Conservation (phyloP, 2,888 invertebrate species). For the Latheticus oryzae region DNA sequence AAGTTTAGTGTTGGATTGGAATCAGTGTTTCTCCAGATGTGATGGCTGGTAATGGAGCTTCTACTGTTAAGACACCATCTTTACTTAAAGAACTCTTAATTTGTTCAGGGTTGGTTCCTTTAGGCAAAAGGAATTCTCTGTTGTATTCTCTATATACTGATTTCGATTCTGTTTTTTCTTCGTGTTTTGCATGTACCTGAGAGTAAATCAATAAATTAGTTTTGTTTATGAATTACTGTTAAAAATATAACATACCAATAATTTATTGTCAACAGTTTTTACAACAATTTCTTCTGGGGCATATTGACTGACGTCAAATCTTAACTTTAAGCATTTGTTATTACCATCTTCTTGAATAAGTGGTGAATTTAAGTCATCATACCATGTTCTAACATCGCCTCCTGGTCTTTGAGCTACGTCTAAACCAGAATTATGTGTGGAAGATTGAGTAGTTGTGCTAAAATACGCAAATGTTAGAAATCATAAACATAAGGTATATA, state of each 20-base stretch:
- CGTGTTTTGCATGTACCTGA: constrained; percentile 97
- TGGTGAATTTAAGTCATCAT: constrained; percentile 90
- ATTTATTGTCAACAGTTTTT: constrained; percentile 97
- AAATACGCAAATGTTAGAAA: too few relatives aligned
- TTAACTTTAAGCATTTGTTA: constrained; percentile 91
- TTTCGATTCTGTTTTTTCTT: constrained; percentile 96
- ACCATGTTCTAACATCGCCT: constrained; percentile 76
- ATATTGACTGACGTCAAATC: constrained; percentile 98
- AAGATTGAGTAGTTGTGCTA: constrained; percentile 72
- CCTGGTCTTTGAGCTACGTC: constrained; percentile 57
- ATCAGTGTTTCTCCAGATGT: constrained; percentile 84
- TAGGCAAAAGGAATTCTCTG: constrained; percentile 95
- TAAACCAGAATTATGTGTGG: constrained; percentile 68
- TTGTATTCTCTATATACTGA: constrained; percentile 98
- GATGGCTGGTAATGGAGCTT: constrained; percentile 93
- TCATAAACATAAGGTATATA: too few relatives aligned
- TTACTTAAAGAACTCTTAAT: constrained; percentile 96
- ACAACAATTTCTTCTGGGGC: constrained; percentile 97
- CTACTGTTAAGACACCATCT: constrained; percentile 96
- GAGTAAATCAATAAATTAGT: constrained; percentile 55
- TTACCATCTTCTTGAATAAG: constrained; percentile 94
- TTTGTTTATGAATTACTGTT: too few relatives aligned
- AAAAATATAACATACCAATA: constrained; percentile 86
- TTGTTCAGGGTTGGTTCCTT: constrained; percentile 95
- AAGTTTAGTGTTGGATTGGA: constrained; percentile 77